These are phyloP conservation scores for Tragulus kanchil DNA, from an alignment of 2,113 vertebrate species.

Conservation along the genomic window DNA sequence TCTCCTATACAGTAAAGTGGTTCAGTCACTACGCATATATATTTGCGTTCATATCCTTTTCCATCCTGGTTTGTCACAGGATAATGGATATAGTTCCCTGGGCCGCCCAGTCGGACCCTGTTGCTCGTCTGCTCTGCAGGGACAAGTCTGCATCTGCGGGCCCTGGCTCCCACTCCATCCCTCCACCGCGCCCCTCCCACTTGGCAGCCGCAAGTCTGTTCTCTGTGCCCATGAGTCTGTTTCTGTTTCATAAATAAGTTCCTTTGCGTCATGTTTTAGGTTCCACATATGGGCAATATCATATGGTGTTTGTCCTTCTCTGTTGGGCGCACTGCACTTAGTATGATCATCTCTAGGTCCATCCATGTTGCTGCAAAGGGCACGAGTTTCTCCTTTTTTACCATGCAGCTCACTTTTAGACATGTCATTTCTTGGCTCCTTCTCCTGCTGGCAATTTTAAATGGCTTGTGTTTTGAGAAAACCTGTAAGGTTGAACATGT, in stretches of 20 bases:
- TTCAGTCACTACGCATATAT: rapidly evolving
- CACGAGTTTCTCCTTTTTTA: not conserved
- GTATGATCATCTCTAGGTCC: not conserved
- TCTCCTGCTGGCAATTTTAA: not conserved
- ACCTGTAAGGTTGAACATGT: not conserved
- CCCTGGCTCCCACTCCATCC: too few relatives aligned
- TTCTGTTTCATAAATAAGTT: not conserved
- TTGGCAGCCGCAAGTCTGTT: not conserved
- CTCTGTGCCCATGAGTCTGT: not conserved
- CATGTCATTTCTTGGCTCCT: not conserved
- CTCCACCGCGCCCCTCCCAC: not conserved
- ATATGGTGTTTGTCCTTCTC: not conserved
- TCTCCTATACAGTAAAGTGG: too few relatives aligned
- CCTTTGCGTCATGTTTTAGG: not conserved
- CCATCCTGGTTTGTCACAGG: not conserved
- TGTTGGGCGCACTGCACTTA: not conserved
- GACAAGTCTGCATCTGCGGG: not conserved
- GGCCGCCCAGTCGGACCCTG: not conserved
- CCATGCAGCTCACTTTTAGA: not conserved
- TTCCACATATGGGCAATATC: not conserved
- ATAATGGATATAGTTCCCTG: not conserved
- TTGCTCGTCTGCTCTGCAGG: not conserved
- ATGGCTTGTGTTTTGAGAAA: conserved; percentile 3
- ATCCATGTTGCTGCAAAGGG: not conserved
- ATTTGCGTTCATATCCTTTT: too few relatives aligned